These are phyloP conservation scores for Acanthurus leucopareius DNA, from an alignment of 2,797 vertebrate species.

Conservation along the genomic window DNA sequence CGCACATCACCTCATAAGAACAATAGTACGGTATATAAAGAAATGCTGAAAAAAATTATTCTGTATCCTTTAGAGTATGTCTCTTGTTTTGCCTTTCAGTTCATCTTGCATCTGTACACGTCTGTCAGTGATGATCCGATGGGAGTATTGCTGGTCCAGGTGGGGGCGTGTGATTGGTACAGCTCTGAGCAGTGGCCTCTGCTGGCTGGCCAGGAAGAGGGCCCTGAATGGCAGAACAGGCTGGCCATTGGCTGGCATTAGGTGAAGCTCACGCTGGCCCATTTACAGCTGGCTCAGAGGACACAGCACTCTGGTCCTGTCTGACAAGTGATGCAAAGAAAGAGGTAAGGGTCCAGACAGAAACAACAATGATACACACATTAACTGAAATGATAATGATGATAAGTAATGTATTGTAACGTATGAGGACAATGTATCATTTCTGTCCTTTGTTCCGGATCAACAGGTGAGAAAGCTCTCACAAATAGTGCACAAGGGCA, in stretches of 20 bases:
- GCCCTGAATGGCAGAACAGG: conserved; percentile 85
- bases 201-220: conserved; percentile 79
- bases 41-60: conserved; percentile 93
- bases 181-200: conserved; percentile 84
- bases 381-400: no score
- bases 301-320: conserved; percentile 85
- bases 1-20: conserved; percentile 93
- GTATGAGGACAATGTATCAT: no score
- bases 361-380: no score
- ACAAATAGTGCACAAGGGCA: background rate
- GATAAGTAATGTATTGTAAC: no score
- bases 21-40: conserved; percentile 99
- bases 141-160: conserved; percentile 98
- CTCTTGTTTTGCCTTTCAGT: conserved; percentile 79
- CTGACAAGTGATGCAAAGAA: conserved; percentile 67
- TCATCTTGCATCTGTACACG: conserved; percentile 94
- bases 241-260: conserved; percentile 56
- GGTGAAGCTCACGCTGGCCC: conserved; percentile 91
- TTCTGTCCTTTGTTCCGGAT: no score
- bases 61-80: conserved; percentile 91
- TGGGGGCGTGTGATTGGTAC: conserved; percentile 84
- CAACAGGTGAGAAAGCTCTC: no score
- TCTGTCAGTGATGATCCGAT: conserved; percentile 86
- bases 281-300: conserved; percentile 89
- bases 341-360: background rate